These are phyloP conservation scores for Zaprionus nigranus DNA, from an alignment of 1,140 invertebrate genomes.

Conservation along the genomic window DNA sequence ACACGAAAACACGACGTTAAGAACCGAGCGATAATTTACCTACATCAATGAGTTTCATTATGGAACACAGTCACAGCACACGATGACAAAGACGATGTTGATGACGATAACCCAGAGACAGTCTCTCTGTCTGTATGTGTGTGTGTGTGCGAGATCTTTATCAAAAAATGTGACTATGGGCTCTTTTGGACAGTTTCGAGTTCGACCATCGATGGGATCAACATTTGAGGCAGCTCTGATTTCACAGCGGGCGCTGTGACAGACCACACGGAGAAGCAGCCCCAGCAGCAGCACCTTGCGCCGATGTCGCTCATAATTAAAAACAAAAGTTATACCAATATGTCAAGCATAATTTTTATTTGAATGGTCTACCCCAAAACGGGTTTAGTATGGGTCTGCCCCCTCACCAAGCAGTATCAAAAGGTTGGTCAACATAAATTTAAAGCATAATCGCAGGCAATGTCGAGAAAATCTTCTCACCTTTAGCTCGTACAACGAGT, in stretches of 20 bases:
- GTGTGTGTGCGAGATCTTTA: slow-evolving; percentile 66
- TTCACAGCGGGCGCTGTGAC: slow-evolving; percentile 69
- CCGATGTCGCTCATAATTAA: slow-evolving; percentile 78
- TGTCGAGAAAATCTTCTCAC: slow-evolving; percentile 78
- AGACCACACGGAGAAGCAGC: slow-evolving; percentile 58
- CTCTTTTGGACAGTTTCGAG: slow-evolving; percentile 23
- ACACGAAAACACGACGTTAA: slow-evolving; percentile 83
- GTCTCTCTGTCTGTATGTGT: slow-evolving; percentile 4
- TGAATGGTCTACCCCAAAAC: slow-evolving; percentile 50
- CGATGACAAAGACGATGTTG: slow-evolving; percentile 26
- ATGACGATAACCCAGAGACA: slow-evolving; percentile 11
- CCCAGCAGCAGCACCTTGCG: slow-evolving; percentile 1
- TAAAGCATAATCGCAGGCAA: slow-evolving; percentile 70
- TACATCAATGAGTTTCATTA: slow-evolving; percentile 83
- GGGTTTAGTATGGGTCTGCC: neutral
- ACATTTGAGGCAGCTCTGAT: slow-evolving; percentile 60
- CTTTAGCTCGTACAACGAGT: slow-evolving; percentile 51
- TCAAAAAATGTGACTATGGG: slow-evolving; percentile 66
- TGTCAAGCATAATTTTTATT: slow-evolving; percentile 83
- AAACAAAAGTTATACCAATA: slow-evolving; percentile 82
- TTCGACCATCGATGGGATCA: slow-evolving; percentile 2
- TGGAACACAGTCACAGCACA: slow-evolving; percentile 50
- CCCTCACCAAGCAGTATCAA: neutral
- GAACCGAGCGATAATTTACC: slow-evolving; percentile 83
- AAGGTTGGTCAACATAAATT: slow-evolving; percentile 63